Percentiles rank a stretch among this genome's conserved stretches.
phyloP scores from a whole-genome alignment of 37 sponge, comb jelly and placozoan species.

The Mnemiopsis leidyi region DNA sequence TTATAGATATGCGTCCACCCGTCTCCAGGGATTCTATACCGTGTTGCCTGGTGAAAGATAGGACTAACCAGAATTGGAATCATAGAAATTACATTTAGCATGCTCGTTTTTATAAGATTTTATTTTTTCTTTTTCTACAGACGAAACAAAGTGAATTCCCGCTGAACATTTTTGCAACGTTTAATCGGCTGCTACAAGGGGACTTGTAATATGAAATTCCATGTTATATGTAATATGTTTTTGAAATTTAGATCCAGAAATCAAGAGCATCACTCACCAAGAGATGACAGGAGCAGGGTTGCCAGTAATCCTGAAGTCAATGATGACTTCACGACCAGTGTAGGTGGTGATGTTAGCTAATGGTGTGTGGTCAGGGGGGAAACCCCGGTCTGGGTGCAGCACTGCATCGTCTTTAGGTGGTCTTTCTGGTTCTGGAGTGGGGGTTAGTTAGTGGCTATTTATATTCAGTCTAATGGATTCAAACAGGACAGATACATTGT shows the following conservation, averaged over 20 bases:
- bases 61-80: not conserved
- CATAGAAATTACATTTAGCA: too few relatives aligned
- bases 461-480: too few relatives aligned
- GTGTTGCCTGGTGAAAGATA: not conserved
- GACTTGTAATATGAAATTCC: too few relatives aligned
- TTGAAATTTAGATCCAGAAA: too few relatives aligned
- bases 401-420: not conserved
- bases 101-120: too few relatives aligned
- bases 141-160: too few relatives aligned
- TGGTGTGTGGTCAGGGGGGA: not conserved
- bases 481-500: too few relatives aligned
- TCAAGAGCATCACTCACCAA: not conserved
- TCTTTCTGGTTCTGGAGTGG: not conserved
- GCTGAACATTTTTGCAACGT: too few relatives aligned
- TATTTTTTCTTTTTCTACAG: too few relatives aligned
- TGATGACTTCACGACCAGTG: not conserved
- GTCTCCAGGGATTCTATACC: not conserved
- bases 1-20: not conserved
- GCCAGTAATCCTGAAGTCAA: conserved; percentile 33
- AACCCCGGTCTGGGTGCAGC: not conserved
- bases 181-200: too few relatives aligned
- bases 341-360: conserved; percentile 1
- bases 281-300: not conserved
- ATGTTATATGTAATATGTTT: too few relatives aligned
- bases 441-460: too few relatives aligned